Evolutionary conservation across 1,140 invertebrate species (phyloP), one percentile per base, ranked within the genome.

Genomic region (Plodia interpunctella): DNA sequence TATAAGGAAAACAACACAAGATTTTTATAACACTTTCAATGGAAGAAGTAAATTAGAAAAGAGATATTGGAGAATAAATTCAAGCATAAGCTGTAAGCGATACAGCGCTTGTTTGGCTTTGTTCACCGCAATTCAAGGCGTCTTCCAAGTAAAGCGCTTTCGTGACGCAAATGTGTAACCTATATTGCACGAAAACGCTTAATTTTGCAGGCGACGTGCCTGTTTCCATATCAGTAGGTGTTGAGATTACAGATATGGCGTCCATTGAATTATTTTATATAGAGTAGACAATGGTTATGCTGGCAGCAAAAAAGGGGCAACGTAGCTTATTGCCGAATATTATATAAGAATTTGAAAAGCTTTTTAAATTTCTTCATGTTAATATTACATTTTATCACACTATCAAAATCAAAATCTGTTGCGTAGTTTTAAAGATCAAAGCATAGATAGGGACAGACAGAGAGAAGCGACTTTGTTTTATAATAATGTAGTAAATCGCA

Each of bases 51-150:
- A 44, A 44, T 44, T 44, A 44, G 38, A 44, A 44, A 44, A 44
- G 38, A 44, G 38, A 44, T 44, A 44, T 44, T 44, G 38, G 38
- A 44, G 38, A 44, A 44, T 44, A 44, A 44, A 44, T 44, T 44
- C 38, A 44, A 44, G 13, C 38, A 2, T 44, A 44, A 44, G 38
- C 38, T 44, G 38, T 44, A 44, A 44, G 38, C 38, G 38, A 44
- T 44, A 15, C 38, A 44, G 38, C 38, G 38, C 38, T 44, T n/a
- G 38, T 17, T 21, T 32, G 30, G 56, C 49, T 51, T 50, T 57
- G 56, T 57, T 57, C 56, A 15, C n/a, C 38, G 38, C 15, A 44
- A 44, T 44, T 44, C 38, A 44, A 6, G 1, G 38, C 38, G n/a
- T 15, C 38, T 44, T 44, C 38, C 38, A 44, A n/a, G 38, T 44